Evolutionary conservation across 2,113 vertebrate species (phyloP).

Genomic region (Xerus inauris): DNA sequence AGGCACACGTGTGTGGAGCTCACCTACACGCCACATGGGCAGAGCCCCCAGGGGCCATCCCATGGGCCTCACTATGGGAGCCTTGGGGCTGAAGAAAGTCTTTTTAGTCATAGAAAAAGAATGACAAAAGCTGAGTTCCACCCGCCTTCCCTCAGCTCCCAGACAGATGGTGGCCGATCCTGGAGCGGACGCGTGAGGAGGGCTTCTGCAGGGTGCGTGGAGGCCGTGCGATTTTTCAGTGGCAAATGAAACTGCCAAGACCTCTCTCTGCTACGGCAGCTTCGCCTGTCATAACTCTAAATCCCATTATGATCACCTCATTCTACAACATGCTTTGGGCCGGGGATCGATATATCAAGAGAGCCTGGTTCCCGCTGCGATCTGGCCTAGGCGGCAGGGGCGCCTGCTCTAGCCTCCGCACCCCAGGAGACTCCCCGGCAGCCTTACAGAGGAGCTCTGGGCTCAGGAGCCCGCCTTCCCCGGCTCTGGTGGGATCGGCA

Average conservation of each 20-base stretch:
- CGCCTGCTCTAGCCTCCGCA: accelerated
- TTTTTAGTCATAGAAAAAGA: neutral
- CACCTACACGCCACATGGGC: neutral
- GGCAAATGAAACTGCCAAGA: conserved; percentile 74
- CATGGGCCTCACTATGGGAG: neutral
- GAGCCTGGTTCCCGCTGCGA: conserved; percentile 19
- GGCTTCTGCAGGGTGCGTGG: neutral
- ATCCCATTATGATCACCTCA: conserved; percentile 73
- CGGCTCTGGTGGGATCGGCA: accelerated
- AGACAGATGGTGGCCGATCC: neutral
- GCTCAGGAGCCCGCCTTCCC: neutral
- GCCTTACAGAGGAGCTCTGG: accelerated
- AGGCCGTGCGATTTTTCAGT: conserved; percentile 59
- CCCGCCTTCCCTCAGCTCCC: neutral
- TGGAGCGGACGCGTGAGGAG: accelerated
- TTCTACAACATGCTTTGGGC: conserved; percentile 66
- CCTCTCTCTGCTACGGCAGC: conserved; percentile 22
- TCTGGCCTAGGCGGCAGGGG: neutral
- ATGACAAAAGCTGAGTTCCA: neutral
- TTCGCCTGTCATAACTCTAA: conserved; percentile 74
- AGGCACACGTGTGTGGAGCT: neutral
- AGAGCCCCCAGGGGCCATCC: too few relatives aligned
- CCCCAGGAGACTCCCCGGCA: too few relatives aligned
- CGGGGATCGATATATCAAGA: conserved; percentile 59
- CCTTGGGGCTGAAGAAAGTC: neutral